phyloP scores from a whole-genome alignment of 2,113 vertebrate genomes.

The Thalassoma bifasciatum region DNA sequence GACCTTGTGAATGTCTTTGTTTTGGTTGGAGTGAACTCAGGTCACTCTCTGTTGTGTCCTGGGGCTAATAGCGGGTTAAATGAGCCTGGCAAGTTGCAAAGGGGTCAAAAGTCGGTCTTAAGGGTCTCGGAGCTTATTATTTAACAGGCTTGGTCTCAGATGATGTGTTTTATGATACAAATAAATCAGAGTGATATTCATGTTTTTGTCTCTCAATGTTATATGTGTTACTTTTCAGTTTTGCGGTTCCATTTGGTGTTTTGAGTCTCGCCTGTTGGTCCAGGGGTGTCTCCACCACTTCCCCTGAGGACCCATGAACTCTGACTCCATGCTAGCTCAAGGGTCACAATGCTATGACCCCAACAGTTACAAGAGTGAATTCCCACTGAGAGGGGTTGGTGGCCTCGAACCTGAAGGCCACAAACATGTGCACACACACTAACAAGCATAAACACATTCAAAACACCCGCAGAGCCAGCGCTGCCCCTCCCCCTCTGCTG shows the following conservation, averaged over 20 bases:
- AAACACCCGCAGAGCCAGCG: slow-evolving; percentile 6
- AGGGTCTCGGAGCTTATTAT: slow-evolving; percentile 37
- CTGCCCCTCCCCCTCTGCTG: slow-evolving; percentile 9
- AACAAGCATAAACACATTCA: slow-evolving; percentile 30
- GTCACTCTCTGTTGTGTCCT: slow-evolving; percentile 53
- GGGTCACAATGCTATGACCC: slow-evolving; percentile 71
- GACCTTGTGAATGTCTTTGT: slow-evolving; percentile 65
- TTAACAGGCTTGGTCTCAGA: slow-evolving; percentile 7
- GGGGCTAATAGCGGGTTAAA: slow-evolving; percentile 50
- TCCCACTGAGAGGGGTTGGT: slow-evolving; percentile 63
- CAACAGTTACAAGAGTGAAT: slow-evolving; percentile 67
- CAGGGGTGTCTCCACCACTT: slow-evolving; percentile 65
- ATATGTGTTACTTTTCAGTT: slow-evolving; percentile 29
- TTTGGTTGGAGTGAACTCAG: slow-evolving; percentile 59
- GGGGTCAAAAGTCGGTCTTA: slow-evolving; percentile 26
- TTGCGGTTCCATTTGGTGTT: slow-evolving; percentile 48
- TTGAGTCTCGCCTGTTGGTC: slow-evolving; percentile 65
- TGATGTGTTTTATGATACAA: slow-evolving; percentile 16
- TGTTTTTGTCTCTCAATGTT: not conserved
- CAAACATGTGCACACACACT: slow-evolving; percentile 34
- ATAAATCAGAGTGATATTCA: slow-evolving; percentile 30
- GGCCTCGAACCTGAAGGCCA: slow-evolving; percentile 42
- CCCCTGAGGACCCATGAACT: slow-evolving; percentile 65
- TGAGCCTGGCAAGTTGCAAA: slow-evolving; percentile 43
- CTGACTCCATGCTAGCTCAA: slow-evolving; percentile 60